A percentile compares a stretch with the other conserved stretches of the same genome.
Evolutionary conservation across 2,888 invertebrate genomes (phyloP).

Genomic region (Cephus nigrinus): DNA sequence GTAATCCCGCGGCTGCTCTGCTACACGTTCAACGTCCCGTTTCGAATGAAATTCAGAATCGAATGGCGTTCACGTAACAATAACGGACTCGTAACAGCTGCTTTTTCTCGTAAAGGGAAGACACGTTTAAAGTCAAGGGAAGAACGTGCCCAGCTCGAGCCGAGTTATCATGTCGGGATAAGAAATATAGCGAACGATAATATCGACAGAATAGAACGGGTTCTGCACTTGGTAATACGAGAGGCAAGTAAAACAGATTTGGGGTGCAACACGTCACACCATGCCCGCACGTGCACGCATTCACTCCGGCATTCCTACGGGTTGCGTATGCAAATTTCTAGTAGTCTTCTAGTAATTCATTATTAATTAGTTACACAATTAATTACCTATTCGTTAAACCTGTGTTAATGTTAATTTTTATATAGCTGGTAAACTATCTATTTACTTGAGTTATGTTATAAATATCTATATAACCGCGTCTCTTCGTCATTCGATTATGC

Average conservation of each 20-base stretch:
- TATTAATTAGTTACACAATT: constrained; percentile 58
- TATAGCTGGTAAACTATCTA: constrained; percentile 56
- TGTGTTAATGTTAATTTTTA: constrained; percentile 46
- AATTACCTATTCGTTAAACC: constrained; percentile 54
- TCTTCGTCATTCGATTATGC: constrained; percentile 50
- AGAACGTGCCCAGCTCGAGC: background rate
- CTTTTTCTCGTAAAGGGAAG: background rate
- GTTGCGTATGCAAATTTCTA: constrained; percentile 53
- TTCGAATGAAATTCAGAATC: background rate
- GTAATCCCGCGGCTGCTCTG: background rate
- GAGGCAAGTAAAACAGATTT: background rate
- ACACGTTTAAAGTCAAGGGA: background rate
- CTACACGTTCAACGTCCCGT: background rate
- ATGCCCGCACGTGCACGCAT: constrained; percentile 41
- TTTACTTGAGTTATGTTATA: constrained; percentile 56
- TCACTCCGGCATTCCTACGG: constrained; percentile 51
- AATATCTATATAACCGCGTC: constrained; percentile 53
- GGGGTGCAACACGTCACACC: constrained; percentile 32
- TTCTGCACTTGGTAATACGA: background rate
- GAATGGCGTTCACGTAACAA: background rate
- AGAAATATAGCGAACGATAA: background rate
- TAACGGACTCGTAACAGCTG: background rate
- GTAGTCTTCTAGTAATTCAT: constrained; percentile 52
- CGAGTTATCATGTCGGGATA: background rate
- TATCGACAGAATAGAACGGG: background rate